These are phyloP conservation scores for Gadopsis bispinosus DNA, from an alignment of 2,797 vertebrate species.

Conservation along the genomic window DNA sequence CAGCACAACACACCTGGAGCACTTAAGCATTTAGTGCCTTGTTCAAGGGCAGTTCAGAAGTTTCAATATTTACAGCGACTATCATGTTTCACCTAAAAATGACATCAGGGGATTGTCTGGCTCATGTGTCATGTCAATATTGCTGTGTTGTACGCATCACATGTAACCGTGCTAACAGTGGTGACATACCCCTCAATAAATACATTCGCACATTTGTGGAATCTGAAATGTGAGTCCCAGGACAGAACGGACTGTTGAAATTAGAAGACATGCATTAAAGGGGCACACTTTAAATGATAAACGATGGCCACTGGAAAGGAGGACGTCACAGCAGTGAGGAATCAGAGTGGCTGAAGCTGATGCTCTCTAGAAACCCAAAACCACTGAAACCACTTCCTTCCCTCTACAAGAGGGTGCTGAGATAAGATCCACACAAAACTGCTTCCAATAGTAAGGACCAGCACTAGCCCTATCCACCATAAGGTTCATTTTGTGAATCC, in stretches of 20 bases:
- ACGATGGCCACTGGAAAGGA: not conserved
- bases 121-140: slow-evolving; percentile 27
- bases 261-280: not conserved
- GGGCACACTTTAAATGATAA: not conserved
- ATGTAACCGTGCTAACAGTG: slow-evolving; percentile 9
- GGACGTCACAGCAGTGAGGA: not conserved
- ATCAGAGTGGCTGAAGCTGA: slow-evolving; percentile 23
- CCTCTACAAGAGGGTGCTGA: slow-evolving; percentile 27
- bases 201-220: not conserved
- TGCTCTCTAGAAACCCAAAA: too few relatives aligned
- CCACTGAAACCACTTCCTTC: slow-evolving; percentile 18
- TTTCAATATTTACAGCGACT: slow-evolving; percentile 47
- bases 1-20: slow-evolving; percentile 49
- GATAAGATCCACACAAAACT: slow-evolving; percentile 31
- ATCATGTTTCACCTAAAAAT: slow-evolving; percentile 29
- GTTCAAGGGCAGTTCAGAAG: slow-evolving; percentile 38
- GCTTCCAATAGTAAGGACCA: slow-evolving; percentile 12
- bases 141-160: slow-evolving; percentile 23
- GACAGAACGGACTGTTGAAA: not conserved
- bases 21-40: slow-evolving; percentile 45
- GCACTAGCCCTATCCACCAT: slow-evolving; percentile 16
- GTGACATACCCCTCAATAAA: slow-evolving; percentile 1
- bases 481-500: slow-evolving; percentile 12
- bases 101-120: slow-evolving; percentile 14
- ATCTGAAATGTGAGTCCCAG: not conserved